Conservation (phyloP, 2,888 invertebrate species). For the Apoda limacodes region DNA sequence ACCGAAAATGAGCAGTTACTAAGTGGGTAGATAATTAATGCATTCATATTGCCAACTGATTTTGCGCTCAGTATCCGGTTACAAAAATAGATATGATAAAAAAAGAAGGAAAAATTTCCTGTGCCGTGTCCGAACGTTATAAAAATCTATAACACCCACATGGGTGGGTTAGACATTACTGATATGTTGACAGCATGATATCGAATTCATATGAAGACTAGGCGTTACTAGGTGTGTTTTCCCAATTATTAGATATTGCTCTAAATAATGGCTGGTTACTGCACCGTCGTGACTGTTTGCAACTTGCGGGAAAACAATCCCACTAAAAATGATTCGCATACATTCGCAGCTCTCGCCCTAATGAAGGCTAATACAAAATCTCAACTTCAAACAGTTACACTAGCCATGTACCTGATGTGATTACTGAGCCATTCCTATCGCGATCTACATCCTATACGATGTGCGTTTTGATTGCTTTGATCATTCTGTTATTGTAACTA, state of each 20-base stretch:
- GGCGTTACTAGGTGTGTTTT: conserved; percentile 15
- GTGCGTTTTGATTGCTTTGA: no score
- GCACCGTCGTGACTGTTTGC: conserved; percentile 7
- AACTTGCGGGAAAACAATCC: conserved; percentile 5
- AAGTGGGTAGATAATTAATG: conserved; percentile 15
- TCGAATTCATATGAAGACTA: conserved; percentile 12
- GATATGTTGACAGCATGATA: conserved; percentile 10
- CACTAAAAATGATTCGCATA: no score
- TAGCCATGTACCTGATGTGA: no score
- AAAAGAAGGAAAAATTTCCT: conserved; percentile 5
- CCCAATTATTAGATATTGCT: conserved; percentile 6
- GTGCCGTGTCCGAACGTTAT: conserved; percentile 14
- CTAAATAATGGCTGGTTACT: conserved; percentile 10
- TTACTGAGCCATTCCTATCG: no score
- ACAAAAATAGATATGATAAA: conserved; percentile 12
- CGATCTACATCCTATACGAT: no score
- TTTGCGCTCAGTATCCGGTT: conserved; percentile 15
- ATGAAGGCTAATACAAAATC: no score
- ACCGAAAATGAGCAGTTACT: conserved; percentile 11
- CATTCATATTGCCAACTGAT: conserved; percentile 13
- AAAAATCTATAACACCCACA: conserved; percentile 14
- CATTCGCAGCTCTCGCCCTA: no score
- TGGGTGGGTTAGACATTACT: no score
- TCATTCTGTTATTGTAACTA: no score
- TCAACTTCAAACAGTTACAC: no score